Percentiles rank a stretch among this genome's conserved stretches.
Conservation (phyloP, 2,113 vertebrate species). For the Garra rufa region DNA sequence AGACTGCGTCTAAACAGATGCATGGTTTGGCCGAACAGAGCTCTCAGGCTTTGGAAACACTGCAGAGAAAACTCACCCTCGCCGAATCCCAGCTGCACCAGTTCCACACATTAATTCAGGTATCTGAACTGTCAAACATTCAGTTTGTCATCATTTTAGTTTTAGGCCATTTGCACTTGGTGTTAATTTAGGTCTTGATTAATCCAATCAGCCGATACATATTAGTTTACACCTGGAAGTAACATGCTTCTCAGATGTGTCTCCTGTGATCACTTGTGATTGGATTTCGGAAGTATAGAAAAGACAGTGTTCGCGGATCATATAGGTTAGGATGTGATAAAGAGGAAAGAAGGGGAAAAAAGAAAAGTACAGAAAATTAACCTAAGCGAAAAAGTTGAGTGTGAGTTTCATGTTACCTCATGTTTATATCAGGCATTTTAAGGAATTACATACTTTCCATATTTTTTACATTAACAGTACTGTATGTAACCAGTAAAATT, state of each 20-base stretch:
- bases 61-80: constrained; percentile 80
- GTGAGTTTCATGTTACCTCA: neutral
- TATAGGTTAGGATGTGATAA: neutral
- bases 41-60: constrained; percentile 77
- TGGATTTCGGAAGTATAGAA: neutral
- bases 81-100: constrained; percentile 81
- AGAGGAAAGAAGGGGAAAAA: too few species aligned
- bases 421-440: neutral
- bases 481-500: neutral
- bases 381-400: neutral
- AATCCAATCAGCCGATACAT: neutral
- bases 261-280: neutral
- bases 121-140: constrained; percentile 46
- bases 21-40: constrained; percentile 83
- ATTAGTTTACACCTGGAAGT: neutral
- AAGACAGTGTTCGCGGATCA: neutral
- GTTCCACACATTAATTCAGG: constrained; percentile 86
- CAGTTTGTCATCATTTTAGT: neutral
- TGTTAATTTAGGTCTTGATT: neutral
- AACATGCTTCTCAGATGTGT: neutral
- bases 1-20: constrained; percentile 81
- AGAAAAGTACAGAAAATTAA: neutral
- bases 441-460: neutral
- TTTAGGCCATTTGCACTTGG: neutral
- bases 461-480: neutral